A percentile compares a stretch with the other conserved stretches of the same genome.
Conservation (phyloP, 35 echinoderm and acorn worm species). For the Apostichopus californicus region DNA sequence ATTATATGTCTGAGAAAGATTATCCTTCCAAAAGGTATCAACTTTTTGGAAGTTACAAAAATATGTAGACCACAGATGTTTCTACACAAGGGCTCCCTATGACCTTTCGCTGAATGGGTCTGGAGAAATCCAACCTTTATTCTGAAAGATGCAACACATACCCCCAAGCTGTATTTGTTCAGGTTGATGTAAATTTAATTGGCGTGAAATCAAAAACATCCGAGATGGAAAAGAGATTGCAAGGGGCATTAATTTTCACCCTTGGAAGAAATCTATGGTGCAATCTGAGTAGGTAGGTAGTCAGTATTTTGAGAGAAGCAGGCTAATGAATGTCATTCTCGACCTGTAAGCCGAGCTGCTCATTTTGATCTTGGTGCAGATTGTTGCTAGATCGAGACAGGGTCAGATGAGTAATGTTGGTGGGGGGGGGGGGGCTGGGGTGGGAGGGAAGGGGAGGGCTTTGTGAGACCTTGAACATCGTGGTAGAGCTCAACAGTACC, state of each 20-base stretch:
- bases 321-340: neutral
- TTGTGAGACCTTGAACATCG: too few relatives aligned
- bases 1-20: neutral
- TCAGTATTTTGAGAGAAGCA: neutral
- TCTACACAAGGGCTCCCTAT: neutral
- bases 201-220: slow-evolving; percentile 52
- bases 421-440: neutral
- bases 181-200: slow-evolving; percentile 41
- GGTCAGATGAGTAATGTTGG: neutral
- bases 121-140: neutral
- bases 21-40: neutral
- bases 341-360: neutral
- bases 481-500: too few relatives aligned
- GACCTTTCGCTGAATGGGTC: neutral
- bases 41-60: neutral
- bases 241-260: slow-evolving; percentile 7
- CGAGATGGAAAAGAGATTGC: slow-evolving; percentile 21
- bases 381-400: neutral
- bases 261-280: neutral
- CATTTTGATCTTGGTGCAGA: neutral
- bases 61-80: neutral
- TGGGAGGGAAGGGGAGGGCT: too few relatives aligned
- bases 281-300: slow-evolving; percentile 27
- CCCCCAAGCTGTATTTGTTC: slow-evolving; percentile 5
- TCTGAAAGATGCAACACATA: neutral